A percentile compares a stretch with the other conserved stretches of the same genome.
phyloP scores from a whole-genome alignment of 2,888 invertebrate species.

The Oscheius sp. region DNA sequence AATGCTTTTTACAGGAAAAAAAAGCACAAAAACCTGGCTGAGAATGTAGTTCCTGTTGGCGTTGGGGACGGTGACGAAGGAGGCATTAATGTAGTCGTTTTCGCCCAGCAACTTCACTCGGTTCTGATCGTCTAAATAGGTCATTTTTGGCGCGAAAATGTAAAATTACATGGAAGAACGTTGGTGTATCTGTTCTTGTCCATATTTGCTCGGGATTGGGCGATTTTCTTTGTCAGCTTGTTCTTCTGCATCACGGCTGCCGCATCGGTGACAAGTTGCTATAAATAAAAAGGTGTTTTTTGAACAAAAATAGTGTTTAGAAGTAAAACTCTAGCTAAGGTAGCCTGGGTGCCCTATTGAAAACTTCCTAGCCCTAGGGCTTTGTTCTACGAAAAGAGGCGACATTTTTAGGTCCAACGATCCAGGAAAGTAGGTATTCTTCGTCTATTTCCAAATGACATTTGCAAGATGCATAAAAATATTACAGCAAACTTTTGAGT shows the following conservation, averaged over 20 bases:
- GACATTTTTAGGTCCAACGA: too few relatives aligned
- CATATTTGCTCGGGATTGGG: not conserved
- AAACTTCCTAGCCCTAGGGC: not conserved
- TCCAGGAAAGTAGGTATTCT: too few relatives aligned
- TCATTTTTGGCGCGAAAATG: slow-evolving; percentile 1
- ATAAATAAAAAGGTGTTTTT: not conserved
- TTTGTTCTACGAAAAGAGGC: too few relatives aligned
- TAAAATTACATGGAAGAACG: slow-evolving; percentile 63
- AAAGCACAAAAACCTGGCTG: slow-evolving; percentile 54
- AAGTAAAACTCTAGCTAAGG: too few relatives aligned
- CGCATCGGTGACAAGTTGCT: slow-evolving; percentile 21
- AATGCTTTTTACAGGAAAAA: not conserved
- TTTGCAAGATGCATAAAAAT: too few relatives aligned
- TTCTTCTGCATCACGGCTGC: not conserved
- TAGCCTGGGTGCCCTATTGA: not conserved
- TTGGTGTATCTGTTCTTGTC: slow-evolving; percentile 68
- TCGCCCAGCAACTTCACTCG: slow-evolving; percentile 53
- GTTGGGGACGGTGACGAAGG: slow-evolving; percentile 52
- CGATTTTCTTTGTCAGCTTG: slow-evolving; percentile 20
- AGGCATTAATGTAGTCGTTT: slow-evolving; percentile 69
- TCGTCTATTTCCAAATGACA: too few relatives aligned
- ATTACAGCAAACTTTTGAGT: too few relatives aligned
- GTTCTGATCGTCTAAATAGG: slow-evolving; percentile 64
- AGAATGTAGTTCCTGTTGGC: slow-evolving; percentile 64
- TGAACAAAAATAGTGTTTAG: too few relatives aligned